Percentiles rank a stretch among this genome's conserved stretches.
These are phyloP conservation scores for Drosophila ochracea DNA, from an alignment of 2,888 invertebrate genomes.

Conservation along the genomic window DNA sequence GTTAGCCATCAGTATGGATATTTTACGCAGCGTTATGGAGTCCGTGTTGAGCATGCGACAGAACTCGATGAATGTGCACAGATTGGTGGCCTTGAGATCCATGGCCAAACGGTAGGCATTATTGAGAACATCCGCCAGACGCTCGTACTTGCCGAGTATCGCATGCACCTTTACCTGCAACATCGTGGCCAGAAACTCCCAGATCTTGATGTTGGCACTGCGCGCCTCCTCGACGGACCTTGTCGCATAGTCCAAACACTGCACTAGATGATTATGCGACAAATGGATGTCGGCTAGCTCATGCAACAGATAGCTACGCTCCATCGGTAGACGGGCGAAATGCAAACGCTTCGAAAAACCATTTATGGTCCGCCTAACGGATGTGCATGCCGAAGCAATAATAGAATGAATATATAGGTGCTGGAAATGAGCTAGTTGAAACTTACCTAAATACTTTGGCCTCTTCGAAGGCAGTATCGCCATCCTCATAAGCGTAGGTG, in stretches of 20 bases:
- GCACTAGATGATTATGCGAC: constrained; percentile 47
- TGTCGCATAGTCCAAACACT: constrained; percentile 43
- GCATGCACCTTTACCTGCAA: constrained; percentile 79
- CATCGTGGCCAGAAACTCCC: constrained; percentile 78
- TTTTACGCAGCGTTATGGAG: constrained; percentile 73
- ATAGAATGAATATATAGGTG: not conserved
- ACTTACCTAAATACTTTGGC: constrained; percentile 39
- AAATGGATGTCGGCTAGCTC: constrained; percentile 65
- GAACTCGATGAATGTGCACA: constrained; percentile 73
- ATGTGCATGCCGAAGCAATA: not conserved
- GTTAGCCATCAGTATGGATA: constrained; percentile 54
- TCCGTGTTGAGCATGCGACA: constrained; percentile 76
- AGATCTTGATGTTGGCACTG: constrained; percentile 73
- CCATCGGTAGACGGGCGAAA: constrained; percentile 63
- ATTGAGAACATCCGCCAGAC: constrained; percentile 73
- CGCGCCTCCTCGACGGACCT: constrained; percentile 61
- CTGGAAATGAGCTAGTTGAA: not conserved
- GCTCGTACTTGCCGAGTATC: constrained; percentile 78
- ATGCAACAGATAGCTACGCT: constrained; percentile 66
- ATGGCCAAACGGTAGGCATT: constrained; percentile 67
- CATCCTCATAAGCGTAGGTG: constrained; percentile 33
- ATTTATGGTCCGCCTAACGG: constrained; percentile 1
- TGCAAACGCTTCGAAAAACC: constrained; percentile 56
- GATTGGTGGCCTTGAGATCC: constrained; percentile 58
- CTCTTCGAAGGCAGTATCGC: constrained; percentile 6